Conservation (phyloP, 2,113 vertebrate genomes). For the Ptilorrhoa leucosticta region DNA sequence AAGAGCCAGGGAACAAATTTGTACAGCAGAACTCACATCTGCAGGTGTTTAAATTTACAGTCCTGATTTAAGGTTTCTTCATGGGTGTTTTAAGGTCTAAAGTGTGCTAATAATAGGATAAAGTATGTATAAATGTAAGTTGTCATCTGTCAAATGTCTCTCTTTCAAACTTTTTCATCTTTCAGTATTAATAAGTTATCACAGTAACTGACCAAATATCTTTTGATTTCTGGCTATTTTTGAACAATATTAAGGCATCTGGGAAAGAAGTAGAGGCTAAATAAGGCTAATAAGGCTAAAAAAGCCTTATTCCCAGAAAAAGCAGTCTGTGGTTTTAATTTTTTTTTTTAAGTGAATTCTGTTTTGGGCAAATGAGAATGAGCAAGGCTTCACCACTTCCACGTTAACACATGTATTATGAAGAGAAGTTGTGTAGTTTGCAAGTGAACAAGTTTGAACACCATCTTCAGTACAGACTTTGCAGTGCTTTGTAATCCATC, state of each 20-base stretch:
- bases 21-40: neutral
- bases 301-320: neutral
- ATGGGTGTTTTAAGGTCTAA: neutral
- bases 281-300: neutral
- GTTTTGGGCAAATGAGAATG: neutral
- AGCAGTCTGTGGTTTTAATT: neutral
- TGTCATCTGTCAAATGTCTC: neutral
- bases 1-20: neutral
- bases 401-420: neutral
- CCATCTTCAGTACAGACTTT: neutral
- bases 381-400: neutral
- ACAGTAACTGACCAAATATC: neutral
- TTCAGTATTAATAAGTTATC: constrained; percentile 1
- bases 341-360: neutral
- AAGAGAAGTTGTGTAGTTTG: neutral
- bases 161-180: neutral
- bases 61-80: neutral
- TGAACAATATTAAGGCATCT: neutral
- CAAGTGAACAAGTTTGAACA: neutral
- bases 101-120: neutral
- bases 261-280: neutral
- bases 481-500: neutral
- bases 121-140: neutral
- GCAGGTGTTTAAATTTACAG: neutral
- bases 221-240: neutral